phyloP scores from a whole-genome alignment of 2,113 vertebrate species.

The Oceanodroma tethys region DNA sequence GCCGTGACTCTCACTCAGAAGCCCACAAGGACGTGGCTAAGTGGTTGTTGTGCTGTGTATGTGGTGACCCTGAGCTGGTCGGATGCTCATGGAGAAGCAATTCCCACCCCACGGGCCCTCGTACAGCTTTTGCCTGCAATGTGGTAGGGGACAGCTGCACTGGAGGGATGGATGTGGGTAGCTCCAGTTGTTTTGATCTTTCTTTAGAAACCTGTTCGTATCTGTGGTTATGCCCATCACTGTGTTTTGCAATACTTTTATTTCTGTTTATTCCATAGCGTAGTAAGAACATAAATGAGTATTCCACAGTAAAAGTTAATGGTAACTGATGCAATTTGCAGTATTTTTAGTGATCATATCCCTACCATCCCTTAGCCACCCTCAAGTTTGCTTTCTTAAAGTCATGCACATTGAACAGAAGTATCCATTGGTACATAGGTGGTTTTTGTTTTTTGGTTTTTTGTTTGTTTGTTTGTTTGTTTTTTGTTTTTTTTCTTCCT shows the following conservation, averaged over 20 bases:
- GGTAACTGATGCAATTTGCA: background rate
- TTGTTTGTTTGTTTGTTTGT: background rate
- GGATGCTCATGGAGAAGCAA: background rate
- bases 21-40: fast-evolving
- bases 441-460: too few relatives aligned
- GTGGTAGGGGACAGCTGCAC: background rate
- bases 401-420: background rate
- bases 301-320: background rate
- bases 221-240: background rate
- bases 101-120: background rate
- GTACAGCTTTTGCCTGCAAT: background rate
- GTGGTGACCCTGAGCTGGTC: background rate
- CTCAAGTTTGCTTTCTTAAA: background rate
- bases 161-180: background rate
- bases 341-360: background rate
- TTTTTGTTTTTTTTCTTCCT: background rate
- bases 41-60: background rate
- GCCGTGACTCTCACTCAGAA: background rate
- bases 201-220: background rate
- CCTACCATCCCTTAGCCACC: background rate
- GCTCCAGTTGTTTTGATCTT: background rate
- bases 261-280: background rate
- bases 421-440: background rate
- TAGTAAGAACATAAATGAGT: background rate
- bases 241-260: background rate